These are phyloP conservation scores for Globia sparganii DNA, from an alignment of 2,888 invertebrate genomes.

Conservation along the genomic window DNA sequence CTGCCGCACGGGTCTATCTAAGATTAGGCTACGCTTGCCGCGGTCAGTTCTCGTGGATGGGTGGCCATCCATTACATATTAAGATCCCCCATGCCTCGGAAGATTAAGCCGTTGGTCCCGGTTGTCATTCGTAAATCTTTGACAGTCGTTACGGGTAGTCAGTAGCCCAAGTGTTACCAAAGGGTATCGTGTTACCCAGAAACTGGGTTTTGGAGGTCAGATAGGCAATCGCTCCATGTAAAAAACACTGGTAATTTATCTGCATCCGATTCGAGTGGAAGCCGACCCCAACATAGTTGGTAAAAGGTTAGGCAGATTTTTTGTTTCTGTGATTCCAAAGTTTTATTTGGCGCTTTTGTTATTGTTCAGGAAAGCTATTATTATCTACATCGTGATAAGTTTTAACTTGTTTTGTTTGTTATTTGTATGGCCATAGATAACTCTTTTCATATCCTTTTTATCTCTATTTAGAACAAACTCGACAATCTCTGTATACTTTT, in stretches of 20 bases:
- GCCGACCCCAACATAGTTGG: neutral
- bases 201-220: no score
- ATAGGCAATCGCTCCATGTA: no score
- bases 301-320: no score
- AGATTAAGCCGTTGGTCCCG: neutral
- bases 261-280: neutral
- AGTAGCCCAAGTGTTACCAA: neutral
- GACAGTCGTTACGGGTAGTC: neutral
- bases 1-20: neutral
- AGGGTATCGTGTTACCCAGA: neutral
- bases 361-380: slow-evolving; percentile 4
- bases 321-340: neutral
- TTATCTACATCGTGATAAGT: no score
- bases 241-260: no score
- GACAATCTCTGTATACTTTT: no score
- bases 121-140: neutral
- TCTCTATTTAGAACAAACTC: no score
- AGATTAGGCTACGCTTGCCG: neutral
- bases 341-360: slow-evolving; percentile 18
- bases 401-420: no score
- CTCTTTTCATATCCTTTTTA: no score
- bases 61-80: neutral
- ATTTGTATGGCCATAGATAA: no score
- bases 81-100: neutral
- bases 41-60: neutral